A percentile compares a stretch with the other conserved stretches of the same genome.
phyloP scores from a whole-genome alignment of 2,113 vertebrate genomes.

The Willisornis vidua region DNA sequence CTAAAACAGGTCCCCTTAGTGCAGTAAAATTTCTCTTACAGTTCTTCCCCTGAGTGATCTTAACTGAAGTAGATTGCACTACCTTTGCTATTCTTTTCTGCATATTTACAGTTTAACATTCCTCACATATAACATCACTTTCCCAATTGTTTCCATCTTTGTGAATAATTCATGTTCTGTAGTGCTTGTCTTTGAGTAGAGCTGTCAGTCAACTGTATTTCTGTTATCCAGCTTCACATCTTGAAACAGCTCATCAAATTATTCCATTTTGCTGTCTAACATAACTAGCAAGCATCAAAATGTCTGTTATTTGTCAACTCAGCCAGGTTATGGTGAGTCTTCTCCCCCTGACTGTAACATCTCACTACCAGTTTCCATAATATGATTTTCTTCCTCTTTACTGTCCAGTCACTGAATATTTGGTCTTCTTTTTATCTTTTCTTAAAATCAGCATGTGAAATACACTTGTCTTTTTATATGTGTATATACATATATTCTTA shows the following conservation, averaged over 20 bases:
- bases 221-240: not conserved
- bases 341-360: not conserved
- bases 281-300: not conserved
- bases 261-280: not conserved
- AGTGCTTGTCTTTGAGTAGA: not conserved
- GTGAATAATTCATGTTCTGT: not conserved
- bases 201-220: not conserved
- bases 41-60: not conserved
- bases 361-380: not conserved
- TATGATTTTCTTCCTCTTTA: not conserved
- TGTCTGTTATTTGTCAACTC: not conserved
- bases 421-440: not conserved
- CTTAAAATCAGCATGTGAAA: not conserved
- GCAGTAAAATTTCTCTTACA: not conserved
- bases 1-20: not conserved
- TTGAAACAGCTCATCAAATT: not conserved
- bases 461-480: not conserved
- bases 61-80: not conserved
- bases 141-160: not conserved
- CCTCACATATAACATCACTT: not conserved
- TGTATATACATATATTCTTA: not conserved
- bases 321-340: not conserved
- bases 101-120: not conserved
- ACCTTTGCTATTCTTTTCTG: not conserved
- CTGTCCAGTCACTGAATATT: not conserved